phyloP scores from a whole-genome alignment of 2,888 invertebrate species.

The Ochropacha duplaris region DNA sequence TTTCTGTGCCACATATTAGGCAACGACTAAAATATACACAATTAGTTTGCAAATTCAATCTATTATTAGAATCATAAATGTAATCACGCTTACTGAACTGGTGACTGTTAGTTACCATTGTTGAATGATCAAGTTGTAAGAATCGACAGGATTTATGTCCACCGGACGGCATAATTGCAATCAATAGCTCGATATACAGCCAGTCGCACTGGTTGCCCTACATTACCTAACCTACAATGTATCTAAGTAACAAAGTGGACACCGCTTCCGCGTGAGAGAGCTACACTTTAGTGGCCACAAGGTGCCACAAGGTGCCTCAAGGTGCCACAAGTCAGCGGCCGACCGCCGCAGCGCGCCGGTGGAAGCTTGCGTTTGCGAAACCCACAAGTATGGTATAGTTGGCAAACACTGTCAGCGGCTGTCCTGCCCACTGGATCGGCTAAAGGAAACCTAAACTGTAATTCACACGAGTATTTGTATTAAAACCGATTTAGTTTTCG shows the following conservation, averaged over 20 bases:
- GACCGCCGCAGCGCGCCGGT: slow-evolving; percentile 27
- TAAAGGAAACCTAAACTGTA: slow-evolving; percentile 14
- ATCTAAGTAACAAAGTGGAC: slow-evolving; percentile 12
- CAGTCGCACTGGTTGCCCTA: slow-evolving; percentile 38
- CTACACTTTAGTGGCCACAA: slow-evolving; percentile 44
- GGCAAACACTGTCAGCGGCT: slow-evolving; percentile 22
- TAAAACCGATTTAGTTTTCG: not conserved
- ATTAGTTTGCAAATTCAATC: not conserved
- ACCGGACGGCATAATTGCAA: slow-evolving; percentile 3
- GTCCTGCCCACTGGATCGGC: slow-evolving; percentile 21
- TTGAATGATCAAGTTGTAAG: not conserved
- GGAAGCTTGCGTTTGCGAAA: slow-evolving; percentile 38
- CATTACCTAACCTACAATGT: slow-evolving; percentile 39
- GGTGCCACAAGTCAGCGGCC: slow-evolving; percentile 39
- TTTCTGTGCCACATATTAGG: not conserved
- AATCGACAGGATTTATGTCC: not conserved
- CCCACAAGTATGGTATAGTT: slow-evolving; percentile 19
- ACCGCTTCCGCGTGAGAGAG: slow-evolving; percentile 41
- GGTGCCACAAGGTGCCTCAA: too few species aligned
- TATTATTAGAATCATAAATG: not conserved
- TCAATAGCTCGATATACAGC: slow-evolving; percentile 33
- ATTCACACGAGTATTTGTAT: not conserved
- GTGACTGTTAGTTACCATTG: not conserved
- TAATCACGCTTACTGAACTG: not conserved
- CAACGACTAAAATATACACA: not conserved